Conservation (phyloP, 2,113 vertebrate genomes). For the Scophthalmus maximus region DNA sequence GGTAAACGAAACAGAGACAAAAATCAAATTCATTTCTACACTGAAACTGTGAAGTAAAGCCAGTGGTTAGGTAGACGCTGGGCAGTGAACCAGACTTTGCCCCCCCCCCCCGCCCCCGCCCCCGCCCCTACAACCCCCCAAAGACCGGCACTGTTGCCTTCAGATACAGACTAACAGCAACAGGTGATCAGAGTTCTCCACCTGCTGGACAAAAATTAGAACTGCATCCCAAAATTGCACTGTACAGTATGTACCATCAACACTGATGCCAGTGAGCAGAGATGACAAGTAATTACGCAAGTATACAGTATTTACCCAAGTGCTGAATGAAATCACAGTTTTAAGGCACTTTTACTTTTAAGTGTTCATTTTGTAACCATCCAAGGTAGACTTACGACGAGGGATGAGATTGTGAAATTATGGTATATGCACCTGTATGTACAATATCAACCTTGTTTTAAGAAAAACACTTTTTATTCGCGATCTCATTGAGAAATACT, state of each 20-base stretch:
- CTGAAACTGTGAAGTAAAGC: neutral
- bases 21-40: neutral
- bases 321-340: neutral
- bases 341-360: neutral
- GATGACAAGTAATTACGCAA: too few relatives aligned
- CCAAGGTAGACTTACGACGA: too few relatives aligned
- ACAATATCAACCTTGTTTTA: too few relatives aligned
- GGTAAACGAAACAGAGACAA: neutral
- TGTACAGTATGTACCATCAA: too few relatives aligned
- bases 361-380: neutral
- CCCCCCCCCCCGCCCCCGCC: neutral
- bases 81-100: neutral
- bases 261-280: too few relatives aligned
- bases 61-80: neutral
- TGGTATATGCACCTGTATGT: too few relatives aligned
- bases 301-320: too few relatives aligned
- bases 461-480: too few relatives aligned
- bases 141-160: neutral
- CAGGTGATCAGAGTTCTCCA: slow-evolving; percentile 66
- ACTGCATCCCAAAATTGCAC: too few relatives aligned
- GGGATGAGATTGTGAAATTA: too few relatives aligned
- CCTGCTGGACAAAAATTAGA: slow-evolving; percentile 58
- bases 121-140: neutral
- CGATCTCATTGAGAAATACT: too few relatives aligned
- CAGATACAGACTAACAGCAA: slow-evolving; percentile 13